Evolutionary conservation across 2,888 invertebrate genomes (phyloP), one percentile per base, ranked within the genome.

Genomic region (Xanthia icteritia): DNA sequence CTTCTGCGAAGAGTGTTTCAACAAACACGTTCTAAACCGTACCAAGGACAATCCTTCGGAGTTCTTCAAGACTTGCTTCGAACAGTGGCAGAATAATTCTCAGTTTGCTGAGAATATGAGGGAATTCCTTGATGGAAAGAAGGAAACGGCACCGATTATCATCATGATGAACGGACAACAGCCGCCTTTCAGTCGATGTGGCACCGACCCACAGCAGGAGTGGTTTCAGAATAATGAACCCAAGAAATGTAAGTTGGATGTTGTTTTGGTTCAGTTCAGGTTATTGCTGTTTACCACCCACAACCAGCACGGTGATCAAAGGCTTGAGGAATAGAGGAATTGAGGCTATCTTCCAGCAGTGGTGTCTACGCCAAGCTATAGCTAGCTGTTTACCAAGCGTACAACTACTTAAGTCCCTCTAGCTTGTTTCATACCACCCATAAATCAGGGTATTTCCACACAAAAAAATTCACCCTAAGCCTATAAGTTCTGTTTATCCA

Each of bases 1-100:
- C 4, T 96, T 96, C 83, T 96, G 96, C 76, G 96, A 96, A 73
- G 93, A 94, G 0, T 96, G 96, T 85, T 96, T 96, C 87, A 89
- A 96, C 56, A 91, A 92, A 56, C 93, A 94, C 79, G 93, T 96
- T 3, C 77, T 96, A 15, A 93, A 89, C 66, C 93, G 92, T 11
- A 93, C 88, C 69, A 91, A 91, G 70, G 95, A 96, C 76, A 95
- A 94, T 76, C 94, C 96, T 0, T 89, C 93, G 0, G 96, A 95
- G n/a, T 96, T 96, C 85, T 96, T 95, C 85, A 94, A 92, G 88
- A 92, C 87, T 75, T 96, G 96, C 88, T 95, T 95, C 75, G 95
- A 96, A 17, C 94, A 95, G 72, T 96, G 95, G 95, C 95, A 96
- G 87, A 94, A 90, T 76, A 95, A 94, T 71, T 81, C 92, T 0